Conservation (phyloP, 2,113 vertebrate genomes). For the Petrocephalus zakoni region DNA sequence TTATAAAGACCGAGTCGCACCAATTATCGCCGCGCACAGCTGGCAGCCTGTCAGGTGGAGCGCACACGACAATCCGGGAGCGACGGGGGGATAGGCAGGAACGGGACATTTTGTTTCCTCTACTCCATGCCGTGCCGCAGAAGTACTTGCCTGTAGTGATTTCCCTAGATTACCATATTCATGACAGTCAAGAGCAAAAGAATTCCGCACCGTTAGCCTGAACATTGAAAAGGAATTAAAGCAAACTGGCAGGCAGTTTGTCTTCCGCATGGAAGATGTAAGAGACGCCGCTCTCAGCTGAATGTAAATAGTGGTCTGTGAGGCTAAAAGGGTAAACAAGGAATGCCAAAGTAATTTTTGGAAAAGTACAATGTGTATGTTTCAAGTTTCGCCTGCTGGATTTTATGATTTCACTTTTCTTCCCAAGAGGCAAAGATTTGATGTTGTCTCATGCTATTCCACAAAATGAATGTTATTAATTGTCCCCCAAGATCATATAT, state of each 20-base stretch:
- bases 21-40: slow-evolving; percentile 62
- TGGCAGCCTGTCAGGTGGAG: slow-evolving; percentile 69
- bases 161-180: slow-evolving; percentile 87
- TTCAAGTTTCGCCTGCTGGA: background rate
- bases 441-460: background rate
- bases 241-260: slow-evolving; percentile 72
- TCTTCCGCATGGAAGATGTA: slow-evolving; percentile 69
- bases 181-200: slow-evolving; percentile 70
- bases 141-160: slow-evolving; percentile 73
- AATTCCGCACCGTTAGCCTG: slow-evolving; percentile 63
- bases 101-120: slow-evolving; percentile 50
- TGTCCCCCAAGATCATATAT: background rate
- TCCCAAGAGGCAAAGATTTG: background rate
- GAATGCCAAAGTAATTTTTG: background rate
- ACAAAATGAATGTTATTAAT: background rate
- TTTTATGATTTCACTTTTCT: background rate
- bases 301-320: slow-evolving; percentile 67
- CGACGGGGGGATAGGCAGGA: slow-evolving; percentile 61
- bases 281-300: slow-evolving; percentile 58
- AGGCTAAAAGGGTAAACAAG: slow-evolving; percentile 41
- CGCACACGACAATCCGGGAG: slow-evolving; percentile 67
- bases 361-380: background rate
- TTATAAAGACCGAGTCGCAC: slow-evolving; percentile 42
- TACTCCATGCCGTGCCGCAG: slow-evolving; percentile 73
- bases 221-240: slow-evolving; percentile 70